Evolutionary conservation across 2,113 vertebrate species (phyloP), one percentile per base, ranked within the genome.

Genomic region (Saimiri boliviensis): DNA sequence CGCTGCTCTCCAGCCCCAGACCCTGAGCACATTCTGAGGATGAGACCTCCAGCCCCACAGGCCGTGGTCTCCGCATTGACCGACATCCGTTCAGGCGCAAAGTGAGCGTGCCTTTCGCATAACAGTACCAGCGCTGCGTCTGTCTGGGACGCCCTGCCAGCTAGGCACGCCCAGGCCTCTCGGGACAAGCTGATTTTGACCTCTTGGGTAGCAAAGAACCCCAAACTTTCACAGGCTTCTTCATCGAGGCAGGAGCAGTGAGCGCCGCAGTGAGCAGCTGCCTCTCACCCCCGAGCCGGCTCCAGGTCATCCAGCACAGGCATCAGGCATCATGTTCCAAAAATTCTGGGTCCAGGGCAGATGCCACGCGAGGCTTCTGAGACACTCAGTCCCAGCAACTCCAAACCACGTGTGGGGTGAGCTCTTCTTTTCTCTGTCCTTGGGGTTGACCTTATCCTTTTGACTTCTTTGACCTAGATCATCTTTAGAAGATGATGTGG

Each of bases 291-390:
- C 79, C 1, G 8, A 58, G 35, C 56, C 13, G 49, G 73, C 68
- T n/a, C 71, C 12, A 2, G 2, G 0, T 60, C 32, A 25, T 73
- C 19, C 37, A 19, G 8, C 20, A 7, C 0, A 1, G 60, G 74
- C 42, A 13, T 42, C 89, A 21, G 47, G 49, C 8, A 10, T 13
- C 47, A 23, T 4, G 13, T 23, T 14, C 73, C 35, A 27, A 56
- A 60, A 63, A 32, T 25, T 70, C 80, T 6, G 1, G 0, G 5
- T 1, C 27, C 20, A 23, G 54, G 2, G 2, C 30, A 6, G 56
- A 4, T 32, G 37, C 37, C 47, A 4, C 37, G 0, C 3, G 14
- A 54, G 89, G 35, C 80, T 49, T 27, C 3, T 0, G 8, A 19
- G 86, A 58, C 68, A 25, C 49, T 49, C 10, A 21, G 54, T 45